Percentiles rank a stretch among this genome's conserved stretches.
These are phyloP conservation scores for Zeus faber DNA, from an alignment of 2,113 vertebrate genomes.

Conservation along the genomic window DNA sequence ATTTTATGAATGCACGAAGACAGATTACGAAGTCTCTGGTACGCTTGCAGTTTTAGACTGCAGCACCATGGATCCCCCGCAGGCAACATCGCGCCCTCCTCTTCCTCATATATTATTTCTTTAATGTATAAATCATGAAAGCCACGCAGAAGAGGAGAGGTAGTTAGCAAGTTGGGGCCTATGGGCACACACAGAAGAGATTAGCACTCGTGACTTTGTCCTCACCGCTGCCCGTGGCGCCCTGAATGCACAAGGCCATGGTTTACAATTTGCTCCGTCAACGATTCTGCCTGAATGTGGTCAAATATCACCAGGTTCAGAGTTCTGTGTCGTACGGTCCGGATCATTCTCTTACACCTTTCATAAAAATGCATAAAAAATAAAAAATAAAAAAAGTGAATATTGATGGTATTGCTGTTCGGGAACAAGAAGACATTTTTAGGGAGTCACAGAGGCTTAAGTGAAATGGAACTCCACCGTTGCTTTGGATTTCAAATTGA, in stretches of 20 bases:
- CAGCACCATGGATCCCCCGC: background rate
- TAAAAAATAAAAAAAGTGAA: too few relatives aligned
- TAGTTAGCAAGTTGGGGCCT: background rate
- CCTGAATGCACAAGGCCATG: slow-evolving; percentile 5
- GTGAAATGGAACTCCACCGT: slow-evolving; percentile 6
- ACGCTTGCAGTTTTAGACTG: background rate
- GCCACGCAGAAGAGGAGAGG: slow-evolving; percentile 10
- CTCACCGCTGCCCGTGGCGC: background rate
- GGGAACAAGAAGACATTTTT: background rate
- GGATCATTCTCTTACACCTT: too few relatives aligned
- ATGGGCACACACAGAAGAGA: background rate
- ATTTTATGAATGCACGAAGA: too few relatives aligned
- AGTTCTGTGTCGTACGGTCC: background rate
- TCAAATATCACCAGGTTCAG: slow-evolving; percentile 10
- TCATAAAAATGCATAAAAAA: too few relatives aligned
- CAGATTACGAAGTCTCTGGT: too few relatives aligned
- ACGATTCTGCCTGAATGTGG: slow-evolving; percentile 23
- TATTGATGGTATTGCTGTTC: too few relatives aligned
- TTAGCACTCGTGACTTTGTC: slow-evolving; percentile 1
- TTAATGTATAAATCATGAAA: slow-evolving; percentile 28
- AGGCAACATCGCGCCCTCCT: background rate
- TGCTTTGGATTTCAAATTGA: slow-evolving; percentile 46
- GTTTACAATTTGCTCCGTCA: slow-evolving; percentile 5
- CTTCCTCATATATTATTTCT: slow-evolving; percentile 6
- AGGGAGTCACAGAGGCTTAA: background rate